Base-by-base conservation (phyloP, 2,113 vertebrate species). In the Odocoileus virginianus region DNA sequence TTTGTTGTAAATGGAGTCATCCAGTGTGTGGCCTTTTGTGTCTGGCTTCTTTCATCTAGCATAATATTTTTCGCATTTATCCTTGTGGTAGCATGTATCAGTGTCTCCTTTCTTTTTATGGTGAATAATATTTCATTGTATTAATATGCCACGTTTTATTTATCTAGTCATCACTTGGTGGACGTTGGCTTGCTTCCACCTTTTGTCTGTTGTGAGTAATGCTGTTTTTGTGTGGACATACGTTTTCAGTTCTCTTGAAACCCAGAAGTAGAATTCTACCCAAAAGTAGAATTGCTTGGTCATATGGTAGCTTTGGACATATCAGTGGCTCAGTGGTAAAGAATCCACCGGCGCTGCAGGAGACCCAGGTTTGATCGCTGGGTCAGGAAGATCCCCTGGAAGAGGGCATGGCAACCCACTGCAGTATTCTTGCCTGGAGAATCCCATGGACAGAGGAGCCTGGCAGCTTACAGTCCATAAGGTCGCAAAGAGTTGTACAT, bases 11-110 rank as follows among this genome's bases (percentile, higher is more conserved):
- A n/a, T 87, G 45, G 11, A 92, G 16, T 78, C 13, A 64, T 50
- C 58, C 50, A 43, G 3, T 30, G 19, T 4, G 4, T 82, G 27
- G 8, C 28, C 33, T 92, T 94, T 27, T 19, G 14, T 25, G 13
- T 64, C 60, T 93, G 74, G 25, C 52, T 87, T 52, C 52, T 91
- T 91, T 95, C 43, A 79, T 25, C 71, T 57, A 91, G 33, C 58
- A 40, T 87, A 64, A 17, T 83, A 19, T 92, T 91, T 86, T 23
- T 55, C 67, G 76, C 28, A 4, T n/a, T 94, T 88, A 45, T 28
- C 40, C 15, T 14, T 88, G 10, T 36, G 64, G 52, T 90, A 89
- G 21, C 10, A 40, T 36, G 7, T 74, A 21, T 58, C 36, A 67
- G n/a, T 50, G 43, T 54, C 83, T 83, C 6, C 23, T 52, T 90